These are phyloP conservation scores for Tenthredo livida DNA, from an alignment of 2,888 invertebrate species.

Conservation along the genomic window DNA sequence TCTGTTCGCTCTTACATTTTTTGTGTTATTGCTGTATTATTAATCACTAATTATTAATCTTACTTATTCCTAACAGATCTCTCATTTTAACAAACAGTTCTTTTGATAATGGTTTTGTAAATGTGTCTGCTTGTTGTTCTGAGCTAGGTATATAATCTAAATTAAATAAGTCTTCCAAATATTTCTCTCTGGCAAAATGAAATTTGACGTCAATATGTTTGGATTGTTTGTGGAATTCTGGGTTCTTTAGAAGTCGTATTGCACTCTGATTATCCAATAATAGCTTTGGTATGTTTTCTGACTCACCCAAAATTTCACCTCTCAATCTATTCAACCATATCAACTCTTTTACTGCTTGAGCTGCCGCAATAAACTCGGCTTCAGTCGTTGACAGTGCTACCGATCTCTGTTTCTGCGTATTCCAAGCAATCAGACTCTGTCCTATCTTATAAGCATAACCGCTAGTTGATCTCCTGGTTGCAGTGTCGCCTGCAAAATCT, in stretches of 20 bases:
- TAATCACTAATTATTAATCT: neutral
- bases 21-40: too few relatives aligned
- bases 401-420: conserved; percentile 58
- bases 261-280: conserved; percentile 61
- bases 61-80: neutral
- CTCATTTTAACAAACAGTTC: neutral
- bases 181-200: conserved; percentile 56
- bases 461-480: conserved; percentile 55
- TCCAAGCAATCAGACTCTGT: conserved; percentile 52
- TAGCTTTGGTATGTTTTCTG: conserved; percentile 44
- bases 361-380: conserved; percentile 63
- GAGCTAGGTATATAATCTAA: conserved; percentile 42
- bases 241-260: conserved; percentile 56
- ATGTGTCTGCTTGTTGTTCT: conserved; percentile 53
- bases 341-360: conserved; percentile 59
- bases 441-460: conserved; percentile 54
- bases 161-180: conserved; percentile 49
- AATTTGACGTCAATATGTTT: conserved; percentile 58
- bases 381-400: conserved; percentile 64
- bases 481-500: conserved; percentile 51
- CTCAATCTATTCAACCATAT: conserved; percentile 53
- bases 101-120: conserved; percentile 53
- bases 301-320: conserved; percentile 49
- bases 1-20: too few relatives aligned
- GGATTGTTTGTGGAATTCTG: conserved; percentile 55